Percentiles rank a stretch among this genome's conserved stretches.
These are phyloP conservation scores for Ceratina australensis DNA, from an alignment of 1,140 invertebrate genomes.

Conservation along the genomic window DNA sequence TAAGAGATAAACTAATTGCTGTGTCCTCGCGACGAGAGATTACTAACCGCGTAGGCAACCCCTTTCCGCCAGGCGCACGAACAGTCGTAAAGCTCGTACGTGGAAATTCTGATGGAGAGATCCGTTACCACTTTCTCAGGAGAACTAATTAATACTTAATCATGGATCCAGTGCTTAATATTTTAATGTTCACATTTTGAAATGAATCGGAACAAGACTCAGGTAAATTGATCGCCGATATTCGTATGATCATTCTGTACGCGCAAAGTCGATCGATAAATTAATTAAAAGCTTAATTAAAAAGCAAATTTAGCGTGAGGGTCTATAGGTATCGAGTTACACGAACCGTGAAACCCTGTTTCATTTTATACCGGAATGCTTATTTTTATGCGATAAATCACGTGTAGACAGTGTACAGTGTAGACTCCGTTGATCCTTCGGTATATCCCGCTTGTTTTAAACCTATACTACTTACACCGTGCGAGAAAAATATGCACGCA, in stretches of 20 bases:
- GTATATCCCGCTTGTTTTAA: constrained; percentile 10
- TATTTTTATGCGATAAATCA: constrained; percentile 33
- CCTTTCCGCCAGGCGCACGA: constrained; percentile 32
- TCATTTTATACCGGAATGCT: constrained; percentile 26
- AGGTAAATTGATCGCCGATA: neutral
- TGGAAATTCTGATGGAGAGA: neutral
- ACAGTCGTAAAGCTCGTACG: neutral
- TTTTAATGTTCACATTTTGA: constrained; percentile 20
- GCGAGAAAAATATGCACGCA: too few species aligned
- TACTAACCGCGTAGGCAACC: constrained; percentile 48
- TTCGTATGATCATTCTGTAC: neutral
- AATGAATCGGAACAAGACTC: neutral
- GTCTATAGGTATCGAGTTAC: constrained; percentile 22
- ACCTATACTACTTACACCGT: constrained; percentile 6
- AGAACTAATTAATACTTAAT: constrained; percentile 1
- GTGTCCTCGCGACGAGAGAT: constrained; percentile 50
- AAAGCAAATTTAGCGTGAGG: constrained; percentile 17
- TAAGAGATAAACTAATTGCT: constrained; percentile 53
- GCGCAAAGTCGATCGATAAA: too few species aligned
- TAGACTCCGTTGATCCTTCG: neutral
- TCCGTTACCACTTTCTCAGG: neutral
- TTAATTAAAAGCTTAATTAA: neutral
- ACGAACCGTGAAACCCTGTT: constrained; percentile 19
- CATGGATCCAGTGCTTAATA: neutral
- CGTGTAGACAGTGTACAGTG: constrained; percentile 21